Evolutionary conservation across 2,888 invertebrate genomes (phyloP).

Genomic region (Tetheella fluctuosa): DNA sequence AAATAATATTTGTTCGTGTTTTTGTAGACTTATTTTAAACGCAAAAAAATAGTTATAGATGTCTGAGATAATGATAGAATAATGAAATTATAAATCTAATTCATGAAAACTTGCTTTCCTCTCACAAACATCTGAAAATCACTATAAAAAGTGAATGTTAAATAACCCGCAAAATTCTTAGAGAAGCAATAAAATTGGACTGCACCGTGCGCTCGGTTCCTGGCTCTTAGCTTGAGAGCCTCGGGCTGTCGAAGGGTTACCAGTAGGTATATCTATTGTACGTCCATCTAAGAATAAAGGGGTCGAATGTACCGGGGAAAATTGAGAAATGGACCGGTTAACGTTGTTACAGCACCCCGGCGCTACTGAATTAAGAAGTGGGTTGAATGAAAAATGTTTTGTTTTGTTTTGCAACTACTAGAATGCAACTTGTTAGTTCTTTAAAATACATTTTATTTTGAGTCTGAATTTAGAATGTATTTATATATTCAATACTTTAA

Average conservation of each 20-base stretch:
- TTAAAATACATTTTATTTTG: too few species aligned
- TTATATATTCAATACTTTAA: too few species aligned
- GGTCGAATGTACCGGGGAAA: slow-evolving; percentile 65
- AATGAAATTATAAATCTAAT: too few species aligned
- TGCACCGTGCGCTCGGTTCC: slow-evolving; percentile 48
- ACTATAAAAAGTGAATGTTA: slow-evolving; percentile 34
- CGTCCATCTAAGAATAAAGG: slow-evolving; percentile 72
- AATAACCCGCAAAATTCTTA: slow-evolving; percentile 55
- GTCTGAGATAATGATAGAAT: too few species aligned
- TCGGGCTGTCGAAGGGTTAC: slow-evolving; percentile 72
- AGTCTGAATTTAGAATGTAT: too few species aligned
- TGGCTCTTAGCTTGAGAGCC: slow-evolving; percentile 56
- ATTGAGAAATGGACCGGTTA: slow-evolving; percentile 85
- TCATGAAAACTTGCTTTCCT: too few species aligned
- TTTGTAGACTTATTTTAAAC: too few species aligned
- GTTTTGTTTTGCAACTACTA: slow-evolving; percentile 57
- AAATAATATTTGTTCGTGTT: too few species aligned
- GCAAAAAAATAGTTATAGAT: too few species aligned
- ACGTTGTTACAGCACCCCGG: slow-evolving; percentile 77
- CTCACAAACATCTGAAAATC: slow-evolving; percentile 10
- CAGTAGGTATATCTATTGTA: slow-evolving; percentile 60
- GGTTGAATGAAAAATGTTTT: slow-evolving; percentile 76
- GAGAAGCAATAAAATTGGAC: slow-evolving; percentile 72
- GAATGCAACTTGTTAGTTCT: slow-evolving; percentile 2
- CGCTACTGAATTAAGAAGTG: slow-evolving; percentile 65